Evolutionary conservation across 2,888 invertebrate species (phyloP).

Genomic region (Gari tellinella): DNA sequence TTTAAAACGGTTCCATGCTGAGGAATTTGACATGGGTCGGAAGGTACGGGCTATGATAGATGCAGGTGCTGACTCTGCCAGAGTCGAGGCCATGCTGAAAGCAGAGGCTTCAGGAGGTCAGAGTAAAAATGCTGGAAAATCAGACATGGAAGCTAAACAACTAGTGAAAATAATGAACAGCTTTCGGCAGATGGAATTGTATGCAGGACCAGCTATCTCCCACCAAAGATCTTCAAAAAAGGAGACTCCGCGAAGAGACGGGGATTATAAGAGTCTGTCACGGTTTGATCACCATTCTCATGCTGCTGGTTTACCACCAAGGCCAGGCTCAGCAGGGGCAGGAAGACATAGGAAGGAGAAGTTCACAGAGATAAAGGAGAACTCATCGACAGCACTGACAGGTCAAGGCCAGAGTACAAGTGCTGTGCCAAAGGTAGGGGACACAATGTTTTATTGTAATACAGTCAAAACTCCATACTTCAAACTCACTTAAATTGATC

Average conservation of each 20-base stretch:
- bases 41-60: slow-evolving; percentile 73
- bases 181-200: slow-evolving; percentile 78
- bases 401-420: slow-evolving; percentile 43
- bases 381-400: slow-evolving; percentile 7
- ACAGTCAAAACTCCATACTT: too few species aligned
- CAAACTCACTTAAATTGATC: too few species aligned
- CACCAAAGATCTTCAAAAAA: slow-evolving; percentile 46
- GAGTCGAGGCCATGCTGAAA: slow-evolving; percentile 66
- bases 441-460: too few species aligned
- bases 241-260: slow-evolving; percentile 53
- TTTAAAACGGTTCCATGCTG: slow-evolving; percentile 66
- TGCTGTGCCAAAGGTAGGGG: slow-evolving; percentile 52
- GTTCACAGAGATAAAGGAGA: slow-evolving; percentile 74
- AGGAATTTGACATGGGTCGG: slow-evolving; percentile 66
- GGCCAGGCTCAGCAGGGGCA: slow-evolving; percentile 71
- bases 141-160: slow-evolving; percentile 73
- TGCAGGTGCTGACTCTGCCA: slow-evolving; percentile 64
- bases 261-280: slow-evolving; percentile 31
- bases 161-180: slow-evolving; percentile 78
- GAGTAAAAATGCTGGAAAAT: slow-evolving; percentile 15
- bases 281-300: slow-evolving; percentile 13
- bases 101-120: slow-evolving; percentile 9
- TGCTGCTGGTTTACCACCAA: slow-evolving; percentile 16
- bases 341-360: slow-evolving; percentile 60
- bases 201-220: slow-evolving; percentile 66